These are phyloP conservation scores for Plagiodera versicolora DNA, from an alignment of 2,888 invertebrate species.

Conservation along the genomic window DNA sequence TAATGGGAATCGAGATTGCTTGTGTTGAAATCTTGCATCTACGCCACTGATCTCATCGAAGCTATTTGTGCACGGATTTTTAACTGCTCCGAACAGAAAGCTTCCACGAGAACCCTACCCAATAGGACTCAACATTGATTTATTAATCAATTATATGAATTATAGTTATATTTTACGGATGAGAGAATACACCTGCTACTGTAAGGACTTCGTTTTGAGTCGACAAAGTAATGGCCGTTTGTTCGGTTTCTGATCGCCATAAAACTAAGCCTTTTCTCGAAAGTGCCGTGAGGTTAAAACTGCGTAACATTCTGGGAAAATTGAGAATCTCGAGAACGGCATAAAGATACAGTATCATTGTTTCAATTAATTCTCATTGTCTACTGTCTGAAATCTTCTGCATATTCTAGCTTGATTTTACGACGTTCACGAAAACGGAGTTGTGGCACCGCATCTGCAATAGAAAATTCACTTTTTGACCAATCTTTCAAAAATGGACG, in stretches of 20 bases:
- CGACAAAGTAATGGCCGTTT: conserved; percentile 5
- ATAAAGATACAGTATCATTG: too few species aligned
- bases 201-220: conserved; percentile 1
- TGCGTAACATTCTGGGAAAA: neutral
- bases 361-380: too few species aligned
- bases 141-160: conserved; percentile 10
- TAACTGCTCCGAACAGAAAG: neutral
- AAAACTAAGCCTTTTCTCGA: conserved; percentile 1
- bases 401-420: too few species aligned
- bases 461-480: too few species aligned
- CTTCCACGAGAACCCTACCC: neutral
- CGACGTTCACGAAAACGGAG: too few species aligned
- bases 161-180: conserved; percentile 12
- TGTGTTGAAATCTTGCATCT: too few species aligned
- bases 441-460: too few species aligned
- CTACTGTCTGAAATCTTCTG: too few species aligned
- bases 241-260: conserved; percentile 4
- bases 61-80: neutral
- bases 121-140: conserved; percentile 6
- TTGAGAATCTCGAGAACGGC: neutral
- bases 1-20: too few species aligned
- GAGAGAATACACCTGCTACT: conserved; percentile 7
- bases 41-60: neutral
- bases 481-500: too few species aligned
- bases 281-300: neutral